Percentiles rank a stretch among this genome's conserved stretches.
Conservation (phyloP, 2,797 vertebrate species). For the Rhadinocentrus ornatus region DNA sequence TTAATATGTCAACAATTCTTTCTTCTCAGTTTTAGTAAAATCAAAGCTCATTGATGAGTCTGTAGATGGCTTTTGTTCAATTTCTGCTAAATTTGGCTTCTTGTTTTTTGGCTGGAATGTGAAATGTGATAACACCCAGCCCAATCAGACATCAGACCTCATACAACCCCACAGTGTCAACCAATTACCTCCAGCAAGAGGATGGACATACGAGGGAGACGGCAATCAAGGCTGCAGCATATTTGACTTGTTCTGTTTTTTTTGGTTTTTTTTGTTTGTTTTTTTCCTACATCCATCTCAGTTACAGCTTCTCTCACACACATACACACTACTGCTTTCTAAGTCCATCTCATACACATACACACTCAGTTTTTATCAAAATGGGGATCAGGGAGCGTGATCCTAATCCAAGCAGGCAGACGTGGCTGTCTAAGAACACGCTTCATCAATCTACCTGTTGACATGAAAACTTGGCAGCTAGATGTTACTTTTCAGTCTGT, state of each 20-base stretch:
- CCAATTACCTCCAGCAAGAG: conserved; percentile 61
- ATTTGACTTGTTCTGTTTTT: conserved; percentile 65
- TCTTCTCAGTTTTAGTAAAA: conserved; percentile 38
- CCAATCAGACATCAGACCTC: conserved; percentile 31
- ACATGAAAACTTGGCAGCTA: conserved; percentile 28
- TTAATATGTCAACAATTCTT: conserved; percentile 7
- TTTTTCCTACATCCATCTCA: conserved; percentile 52
- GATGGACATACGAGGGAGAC: conserved; percentile 22
- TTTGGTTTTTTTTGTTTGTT: conserved; percentile 59
- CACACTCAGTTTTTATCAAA: conserved; percentile 45
- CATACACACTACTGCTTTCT: conserved; percentile 9
- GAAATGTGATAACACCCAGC: conserved; percentile 46
- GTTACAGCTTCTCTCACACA: conserved; percentile 16
- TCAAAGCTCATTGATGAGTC: conserved; percentile 13
- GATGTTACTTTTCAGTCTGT: conserved; percentile 12
- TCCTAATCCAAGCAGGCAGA: conserved; percentile 42
- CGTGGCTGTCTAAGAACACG: conserved; percentile 42
- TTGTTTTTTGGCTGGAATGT: conserved; percentile 43
- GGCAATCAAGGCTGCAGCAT: conserved; percentile 67
- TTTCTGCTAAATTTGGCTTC: conserved; percentile 33
- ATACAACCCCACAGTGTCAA: conserved; percentile 44
- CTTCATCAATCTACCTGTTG: conserved; percentile 29
- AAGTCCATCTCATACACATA: conserved; percentile 16
- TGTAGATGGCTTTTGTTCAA: conserved; percentile 39
- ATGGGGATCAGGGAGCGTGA: conserved; percentile 38